A percentile compares a stretch with the other conserved stretches of the same genome.
These are phyloP conservation scores for Drosophila ustulata DNA, from an alignment of 2,888 invertebrate genomes.

Conservation along the genomic window DNA sequence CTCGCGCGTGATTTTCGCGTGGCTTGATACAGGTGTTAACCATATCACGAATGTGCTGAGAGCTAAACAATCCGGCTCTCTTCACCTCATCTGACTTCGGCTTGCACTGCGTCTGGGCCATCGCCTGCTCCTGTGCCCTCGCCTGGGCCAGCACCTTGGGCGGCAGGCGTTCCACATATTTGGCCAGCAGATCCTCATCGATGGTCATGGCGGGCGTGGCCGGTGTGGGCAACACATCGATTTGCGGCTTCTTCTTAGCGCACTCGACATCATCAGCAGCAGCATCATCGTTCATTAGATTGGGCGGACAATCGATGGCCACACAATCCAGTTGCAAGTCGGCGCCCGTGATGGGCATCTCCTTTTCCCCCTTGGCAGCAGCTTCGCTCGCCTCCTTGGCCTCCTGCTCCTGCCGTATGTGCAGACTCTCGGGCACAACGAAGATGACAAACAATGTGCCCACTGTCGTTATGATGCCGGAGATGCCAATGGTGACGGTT, in stretches of 20 bases:
- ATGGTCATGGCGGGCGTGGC: conserved; percentile 45
- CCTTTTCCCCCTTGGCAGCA: conserved; percentile 35
- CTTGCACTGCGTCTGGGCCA: conserved; percentile 22
- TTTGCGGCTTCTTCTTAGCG: not conserved
- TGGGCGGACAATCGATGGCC: conserved; percentile 49
- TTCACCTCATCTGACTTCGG: conserved; percentile 27
- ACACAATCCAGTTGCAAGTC: conserved; percentile 56
- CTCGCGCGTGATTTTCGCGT: conserved; percentile 81
- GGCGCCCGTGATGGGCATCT: conserved; percentile 41
- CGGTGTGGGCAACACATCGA: conserved; percentile 51
- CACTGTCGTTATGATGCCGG: conserved; percentile 72
- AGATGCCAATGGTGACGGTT: conserved; percentile 78
- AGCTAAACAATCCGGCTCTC: conserved; percentile 74
- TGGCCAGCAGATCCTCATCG: conserved; percentile 62
- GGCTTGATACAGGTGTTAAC: conserved; percentile 80
- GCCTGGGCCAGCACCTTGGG: conserved; percentile 28
- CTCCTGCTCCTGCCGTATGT: conserved; percentile 50
- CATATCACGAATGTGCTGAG: conserved; percentile 81
- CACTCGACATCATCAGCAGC: conserved; percentile 6
- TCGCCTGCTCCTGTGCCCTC: conserved; percentile 23
- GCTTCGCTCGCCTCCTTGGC: conserved; percentile 24
- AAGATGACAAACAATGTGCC: conserved; percentile 75
- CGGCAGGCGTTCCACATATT: conserved; percentile 67
- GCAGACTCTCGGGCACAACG: conserved; percentile 82
- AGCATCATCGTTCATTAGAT: conserved; percentile 35